Base-by-base conservation (phyloP, 2,113 vertebrate genomes). In the Sylvietta virens region DNA sequence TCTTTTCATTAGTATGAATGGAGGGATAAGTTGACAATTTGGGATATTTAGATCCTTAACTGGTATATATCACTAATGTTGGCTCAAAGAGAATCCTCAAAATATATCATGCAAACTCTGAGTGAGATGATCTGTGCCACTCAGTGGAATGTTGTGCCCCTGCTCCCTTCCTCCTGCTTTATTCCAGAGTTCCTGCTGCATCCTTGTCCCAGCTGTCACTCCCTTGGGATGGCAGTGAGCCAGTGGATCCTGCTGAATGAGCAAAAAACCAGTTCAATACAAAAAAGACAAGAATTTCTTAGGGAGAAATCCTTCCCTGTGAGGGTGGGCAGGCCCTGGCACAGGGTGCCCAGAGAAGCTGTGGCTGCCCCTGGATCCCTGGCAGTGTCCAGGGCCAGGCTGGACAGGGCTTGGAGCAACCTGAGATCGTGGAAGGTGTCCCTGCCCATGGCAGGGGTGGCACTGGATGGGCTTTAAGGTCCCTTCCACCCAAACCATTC, bases 381-480 rank as follows among this genome's bases (percentile, higher is more conserved):
- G 54, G 2, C 1, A 48, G 47, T 69, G 30, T 35, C 35, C 54
- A 1, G 35, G 26, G 26, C 26, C 47, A 27, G 47, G 40, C 0
- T 67, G 50, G 66, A 37, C 0, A 0, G 31, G 50, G 14, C 27
- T 31, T 37, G 70, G 40, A 61, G 17, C 40, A 27, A 0, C 17
- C 7, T 48, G 40, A 15, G 54, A 0, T 2, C 1, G 54, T 54
- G 70, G 35, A 6, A 69, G 8, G 10, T 69, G 61, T 76, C 26
- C 40, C 30, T 69, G 70, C 17, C 53, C 24, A 6, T 22, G 30
- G 26, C 30, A 18, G 13, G 15, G 10, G 5, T 21, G 69, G 23
- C 27, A 37, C 51, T 67, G 51, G 28, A 5, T 45, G 20, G 10
- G 3, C 28, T 51, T 51, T 37, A 21, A 33, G 28, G 45, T 45